Evolutionary conservation across 2,888 invertebrate genomes (phyloP), one percentile per base, ranked within the genome.

Genomic region (Cerastis rubricosa): DNA sequence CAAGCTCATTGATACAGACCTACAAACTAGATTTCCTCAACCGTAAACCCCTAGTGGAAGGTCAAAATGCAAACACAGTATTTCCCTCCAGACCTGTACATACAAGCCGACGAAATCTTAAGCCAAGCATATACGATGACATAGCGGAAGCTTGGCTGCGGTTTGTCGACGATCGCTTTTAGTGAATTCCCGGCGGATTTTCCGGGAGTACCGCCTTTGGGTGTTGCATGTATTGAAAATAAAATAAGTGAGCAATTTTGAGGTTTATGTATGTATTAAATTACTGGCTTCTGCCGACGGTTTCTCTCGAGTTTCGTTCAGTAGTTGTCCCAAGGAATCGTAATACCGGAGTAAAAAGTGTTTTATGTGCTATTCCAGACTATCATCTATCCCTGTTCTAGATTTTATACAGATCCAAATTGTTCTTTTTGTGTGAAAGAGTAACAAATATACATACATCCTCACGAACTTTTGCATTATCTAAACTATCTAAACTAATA

Each of bases 81-180:
- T 57, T 64, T 77, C 83, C 57, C 71, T 51, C 12, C 45, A 2
- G 71, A 25, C 43, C 63, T 63, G 51, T 51, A 54, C 51, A 43
- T 14, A 70, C 29, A 51, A 65, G 25, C 29, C 47, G 81, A 9
- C n/a, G 45, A 64, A 78, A 14, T 83, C 69, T 78, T 69, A 78
- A 81, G 79, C 65, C 40, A 14, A 29, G 29, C 22, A 45, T 11
- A 72, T 19, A 61, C n/a, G 61, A 47, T 40, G 47, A 43, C 47
- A 66, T 19, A 61, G n/a, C 57, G 79, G 67, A 72, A 65, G 64
- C 83, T 14, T 40, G 29, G 40, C 25, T 64, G 64, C 22, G 57
- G 80, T 67, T 64, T 25, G 65, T 65, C 73, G 47, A 25, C 76
- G 71, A 61, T 47, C n/a, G 80, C 74, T 73, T 68, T 81, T 73